Base-by-base conservation (phyloP, 1,140 invertebrate species). In the Trachymyrmex cornetzi region DNA sequence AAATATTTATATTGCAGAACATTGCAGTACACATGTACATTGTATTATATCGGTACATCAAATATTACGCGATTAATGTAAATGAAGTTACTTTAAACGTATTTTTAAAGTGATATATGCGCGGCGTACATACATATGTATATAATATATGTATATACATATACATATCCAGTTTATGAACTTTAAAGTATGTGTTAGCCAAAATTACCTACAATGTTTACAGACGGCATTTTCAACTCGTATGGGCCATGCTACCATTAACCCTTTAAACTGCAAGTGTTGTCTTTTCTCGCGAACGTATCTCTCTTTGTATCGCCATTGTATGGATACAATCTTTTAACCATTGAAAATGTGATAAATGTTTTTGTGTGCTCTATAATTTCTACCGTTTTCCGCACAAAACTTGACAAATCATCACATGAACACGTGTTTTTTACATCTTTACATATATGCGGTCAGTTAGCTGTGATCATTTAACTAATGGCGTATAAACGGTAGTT, bases 151-250 rank as follows among this genome's bases (percentile, higher is more conserved):
- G 11, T 44, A 44, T 11, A 7, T n/a, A 34, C 30, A 19, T n/a
- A 7, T 19, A 19, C 16, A 19, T 5, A 61, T 22, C 22, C 11
- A 24, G 61, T 22, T 7, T 14, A 16, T 30, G 27, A 30, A 69
- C 57, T 61, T n/a, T n/a, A 24, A 61, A 24, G 38, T 53, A n/a
- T 69, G 63, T 71, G 67, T 59, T n/a, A 66, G 6, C 19, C 44
- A 50, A 63, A 63, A 74, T 89, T 81, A 89, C 81, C 48, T 81
- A 67, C 53, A 57, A 64, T 72, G 30, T 87, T 89, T 71, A 82
- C 66, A 59, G 77, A 34, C 27, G 75, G 63, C 59, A 64, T 14
- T 88, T 89, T 88, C 55, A 59, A 85, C 44, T 30, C 69, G 27
- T 48, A 9, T 12, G 4, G 34, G 30, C 27, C 57, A 34, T 48